Evolutionary conservation across 1,140 invertebrate species (phyloP).

Genomic region (Linepithema humile): DNA sequence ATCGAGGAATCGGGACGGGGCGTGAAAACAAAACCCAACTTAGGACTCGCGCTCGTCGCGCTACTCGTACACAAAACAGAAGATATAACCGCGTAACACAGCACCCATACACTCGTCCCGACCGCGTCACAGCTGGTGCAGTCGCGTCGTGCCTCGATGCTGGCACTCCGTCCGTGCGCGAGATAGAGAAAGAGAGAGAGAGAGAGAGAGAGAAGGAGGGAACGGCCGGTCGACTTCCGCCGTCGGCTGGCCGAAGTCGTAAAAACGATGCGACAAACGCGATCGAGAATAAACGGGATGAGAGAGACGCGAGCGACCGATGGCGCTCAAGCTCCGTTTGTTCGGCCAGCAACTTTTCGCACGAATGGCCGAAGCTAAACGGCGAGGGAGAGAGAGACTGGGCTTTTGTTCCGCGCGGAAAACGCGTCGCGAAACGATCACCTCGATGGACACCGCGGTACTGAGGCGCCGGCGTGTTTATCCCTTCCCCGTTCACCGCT

Average conservation of each 20-base stretch:
- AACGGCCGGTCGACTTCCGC: slow-evolving; percentile 28
- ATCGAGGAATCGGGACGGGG: slow-evolving; percentile 14
- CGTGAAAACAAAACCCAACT: slow-evolving; percentile 3
- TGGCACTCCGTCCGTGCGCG: background rate
- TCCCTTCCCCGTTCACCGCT: background rate
- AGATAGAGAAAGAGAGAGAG: background rate
- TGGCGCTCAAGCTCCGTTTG: background rate
- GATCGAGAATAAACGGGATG: too few relatives aligned
- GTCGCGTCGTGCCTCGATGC: slow-evolving; percentile 3
- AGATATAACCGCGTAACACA: slow-evolving; percentile 20
- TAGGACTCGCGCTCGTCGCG: background rate
- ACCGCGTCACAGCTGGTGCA: slow-evolving; percentile 33
- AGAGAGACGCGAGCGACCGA: background rate
- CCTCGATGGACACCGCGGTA: slow-evolving; percentile 73
- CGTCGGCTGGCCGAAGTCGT: slow-evolving; percentile 11
- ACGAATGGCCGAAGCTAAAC: background rate
- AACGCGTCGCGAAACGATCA: slow-evolving; percentile 30
- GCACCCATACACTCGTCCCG: slow-evolving; percentile 27
- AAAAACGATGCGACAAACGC: slow-evolving; percentile 31
- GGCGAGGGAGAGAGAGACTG: background rate
- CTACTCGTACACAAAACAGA: background rate
- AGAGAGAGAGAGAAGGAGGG: background rate
- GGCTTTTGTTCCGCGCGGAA: slow-evolving; percentile 39
- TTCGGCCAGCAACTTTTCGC: background rate
- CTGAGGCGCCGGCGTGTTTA: slow-evolving; percentile 83